These are phyloP conservation scores for Ruditapes philippinarum DNA, from an alignment of 1,140 invertebrate species.

Conservation along the genomic window DNA sequence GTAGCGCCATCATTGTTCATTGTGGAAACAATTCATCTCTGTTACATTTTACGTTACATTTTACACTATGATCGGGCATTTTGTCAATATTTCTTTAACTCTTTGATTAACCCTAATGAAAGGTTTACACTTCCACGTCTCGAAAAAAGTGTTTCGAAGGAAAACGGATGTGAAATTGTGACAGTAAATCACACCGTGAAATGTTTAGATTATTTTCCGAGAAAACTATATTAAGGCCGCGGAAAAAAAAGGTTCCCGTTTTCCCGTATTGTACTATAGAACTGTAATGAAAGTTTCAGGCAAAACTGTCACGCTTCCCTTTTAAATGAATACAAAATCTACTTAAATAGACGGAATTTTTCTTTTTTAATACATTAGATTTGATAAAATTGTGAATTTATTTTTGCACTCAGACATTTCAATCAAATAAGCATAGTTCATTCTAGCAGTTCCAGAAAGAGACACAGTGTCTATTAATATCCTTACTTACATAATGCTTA, in stretches of 20 bases:
- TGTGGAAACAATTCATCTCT: conserved; percentile 29
- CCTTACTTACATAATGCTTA: too few relatives aligned
- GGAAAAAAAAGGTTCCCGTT: neutral
- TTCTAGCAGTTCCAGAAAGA: too few relatives aligned
- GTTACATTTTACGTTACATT: neutral
- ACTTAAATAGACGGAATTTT: too few relatives aligned
- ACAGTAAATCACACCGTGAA: conserved; percentile 34
- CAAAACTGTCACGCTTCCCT: too few relatives aligned
- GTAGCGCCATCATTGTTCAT: neutral
- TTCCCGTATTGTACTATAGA: too few relatives aligned
- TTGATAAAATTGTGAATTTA: too few relatives aligned
- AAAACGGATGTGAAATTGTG: conserved; percentile 23
- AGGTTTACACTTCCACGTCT: conserved; percentile 27
- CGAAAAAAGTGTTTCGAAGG: conserved; percentile 7
- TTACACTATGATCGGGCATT: conserved; percentile 2
- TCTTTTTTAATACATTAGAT: too few relatives aligned
- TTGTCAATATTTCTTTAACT: conserved; percentile 34
- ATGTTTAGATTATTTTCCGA: neutral
- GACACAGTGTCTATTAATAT: too few relatives aligned
- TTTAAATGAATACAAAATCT: too few relatives aligned
- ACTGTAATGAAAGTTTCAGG: too few relatives aligned
- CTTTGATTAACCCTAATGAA: conserved; percentile 28
- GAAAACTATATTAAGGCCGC: neutral
- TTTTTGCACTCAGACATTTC: too few relatives aligned
- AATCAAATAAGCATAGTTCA: too few relatives aligned